These are phyloP conservation scores for Labeo catla DNA, from an alignment of 2,113 vertebrate species.

Conservation along the genomic window DNA sequence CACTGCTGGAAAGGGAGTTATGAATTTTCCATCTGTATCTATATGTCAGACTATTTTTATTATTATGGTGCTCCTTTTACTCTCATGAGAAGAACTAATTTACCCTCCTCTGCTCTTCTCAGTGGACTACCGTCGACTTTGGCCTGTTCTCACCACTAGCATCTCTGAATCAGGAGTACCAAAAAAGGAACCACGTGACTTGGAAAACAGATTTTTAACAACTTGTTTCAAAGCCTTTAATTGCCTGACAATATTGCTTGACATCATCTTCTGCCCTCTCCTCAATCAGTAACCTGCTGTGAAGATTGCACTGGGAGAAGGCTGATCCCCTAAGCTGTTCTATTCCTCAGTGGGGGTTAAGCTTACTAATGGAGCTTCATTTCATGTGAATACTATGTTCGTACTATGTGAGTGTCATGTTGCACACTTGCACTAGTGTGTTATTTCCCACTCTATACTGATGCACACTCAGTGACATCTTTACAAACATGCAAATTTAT, in stretches of 20 bases:
- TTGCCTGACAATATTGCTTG: not conserved
- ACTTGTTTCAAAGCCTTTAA: slow-evolving; percentile 10
- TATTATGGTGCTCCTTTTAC: too few relatives aligned
- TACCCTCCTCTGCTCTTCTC: not conserved
- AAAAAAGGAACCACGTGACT: not conserved
- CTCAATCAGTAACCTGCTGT: slow-evolving; percentile 11
- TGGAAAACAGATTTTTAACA: not conserved
- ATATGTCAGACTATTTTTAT: too few relatives aligned
- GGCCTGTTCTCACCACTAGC: not conserved
- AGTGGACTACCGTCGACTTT: not conserved
- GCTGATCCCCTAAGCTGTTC: not conserved
- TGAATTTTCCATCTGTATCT: too few relatives aligned
- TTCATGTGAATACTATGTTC: not conserved
- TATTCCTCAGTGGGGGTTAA: not conserved
- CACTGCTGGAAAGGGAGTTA: too few relatives aligned
- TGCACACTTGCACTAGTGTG: slow-evolving; percentile 6
- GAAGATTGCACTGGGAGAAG: slow-evolving; percentile 4
- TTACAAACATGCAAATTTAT: not conserved
- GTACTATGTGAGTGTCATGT: not conserved
- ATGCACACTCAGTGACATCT: not conserved
- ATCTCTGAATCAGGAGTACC: not conserved
- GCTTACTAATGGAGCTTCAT: slow-evolving; percentile 9
- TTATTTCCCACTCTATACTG: not conserved
- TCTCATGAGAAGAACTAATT: not conserved
- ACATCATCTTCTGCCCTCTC: not conserved